Percentiles rank a stretch among this genome's conserved stretches.
phyloP scores from a whole-genome alignment of 2,797 vertebrate genomes.

The Enteromius trimaculatus region DNA sequence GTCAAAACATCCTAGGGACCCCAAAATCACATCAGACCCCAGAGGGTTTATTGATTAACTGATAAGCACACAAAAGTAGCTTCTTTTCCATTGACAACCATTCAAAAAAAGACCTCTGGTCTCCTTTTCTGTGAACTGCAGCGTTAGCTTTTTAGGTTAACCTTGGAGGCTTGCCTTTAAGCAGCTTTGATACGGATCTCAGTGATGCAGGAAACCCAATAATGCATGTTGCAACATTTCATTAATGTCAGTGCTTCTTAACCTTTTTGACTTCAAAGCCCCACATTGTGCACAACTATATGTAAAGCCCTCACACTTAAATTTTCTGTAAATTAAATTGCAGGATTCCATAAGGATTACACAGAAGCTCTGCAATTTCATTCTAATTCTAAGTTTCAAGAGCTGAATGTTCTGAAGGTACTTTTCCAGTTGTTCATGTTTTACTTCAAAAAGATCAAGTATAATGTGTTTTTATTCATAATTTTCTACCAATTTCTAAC shows the following conservation, averaged over 20 bases:
- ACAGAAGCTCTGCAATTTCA: too few relatives aligned
- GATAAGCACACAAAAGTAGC: background rate
- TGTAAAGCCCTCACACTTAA: background rate
- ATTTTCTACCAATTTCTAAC: background rate
- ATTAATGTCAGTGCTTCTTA: background rate
- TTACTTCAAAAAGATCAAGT: background rate
- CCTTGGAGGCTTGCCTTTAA: background rate
- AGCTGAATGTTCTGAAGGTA: background rate
- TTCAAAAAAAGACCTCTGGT: background rate
- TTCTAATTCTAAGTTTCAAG: background rate
- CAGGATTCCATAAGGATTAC: background rate
- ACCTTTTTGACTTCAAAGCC: background rate
- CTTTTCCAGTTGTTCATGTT: conserved; percentile 3
- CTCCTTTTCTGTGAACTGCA: background rate
- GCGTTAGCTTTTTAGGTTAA: background rate
- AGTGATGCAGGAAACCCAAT: background rate
- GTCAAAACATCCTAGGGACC: too few relatives aligned
- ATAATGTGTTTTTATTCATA: background rate
- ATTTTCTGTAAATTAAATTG: background rate
- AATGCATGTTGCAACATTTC: conserved; percentile 6
- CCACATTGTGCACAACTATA: background rate
- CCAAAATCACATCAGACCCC: too few relatives aligned
- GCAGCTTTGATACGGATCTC: background rate
- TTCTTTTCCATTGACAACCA: background rate
- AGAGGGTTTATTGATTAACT: background rate